Evolutionary conservation across 30 jellyfish, hydroid and myxozoan species (phyloP).

Genomic region (Pseudorhiza aurosa): DNA sequence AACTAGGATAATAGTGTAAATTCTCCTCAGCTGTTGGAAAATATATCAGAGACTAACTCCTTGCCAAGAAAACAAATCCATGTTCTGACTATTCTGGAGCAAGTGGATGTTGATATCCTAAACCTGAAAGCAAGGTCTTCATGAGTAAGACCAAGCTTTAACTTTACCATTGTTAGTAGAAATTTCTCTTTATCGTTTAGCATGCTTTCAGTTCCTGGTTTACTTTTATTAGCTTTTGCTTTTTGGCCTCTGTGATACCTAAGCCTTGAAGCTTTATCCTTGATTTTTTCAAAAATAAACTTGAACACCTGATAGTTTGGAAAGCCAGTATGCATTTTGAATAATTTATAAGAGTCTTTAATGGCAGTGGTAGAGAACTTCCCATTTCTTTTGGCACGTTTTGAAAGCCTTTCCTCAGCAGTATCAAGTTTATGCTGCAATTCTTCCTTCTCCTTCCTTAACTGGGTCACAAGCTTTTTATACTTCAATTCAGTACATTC

Average conservation of each 20-base stretch:
- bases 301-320: conserved; percentile 29
- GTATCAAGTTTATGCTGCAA: conserved; percentile 12
- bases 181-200: conserved; percentile 3
- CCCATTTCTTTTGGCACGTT: conserved; percentile 4
- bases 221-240: conserved; percentile 4
- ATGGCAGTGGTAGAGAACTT: conserved; percentile 14
- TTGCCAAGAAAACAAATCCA: conserved; percentile 45
- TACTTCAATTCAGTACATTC: conserved; percentile 1
- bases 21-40: conserved; percentile 41
- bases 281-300: conserved; percentile 11
- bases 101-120: conserved; percentile 14
- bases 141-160: conserved; percentile 28
- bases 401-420: conserved; percentile 24
- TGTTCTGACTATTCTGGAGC: conserved; percentile 38
- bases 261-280: conserved; percentile 30
- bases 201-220: conserved; percentile 9
- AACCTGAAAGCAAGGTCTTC: conserved; percentile 53
- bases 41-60: conserved; percentile 16
- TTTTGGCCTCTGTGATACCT: conserved; percentile 19
- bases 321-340: background rate
- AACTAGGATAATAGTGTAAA: conserved; percentile 30
- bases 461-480: conserved; percentile 17
- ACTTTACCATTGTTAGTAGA: conserved; percentile 4
- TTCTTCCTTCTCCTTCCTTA: conserved; percentile 34
- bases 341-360: conserved; percentile 2